Conservation (phyloP, 1,140 invertebrate genomes). For the Aphelinus certus region DNA sequence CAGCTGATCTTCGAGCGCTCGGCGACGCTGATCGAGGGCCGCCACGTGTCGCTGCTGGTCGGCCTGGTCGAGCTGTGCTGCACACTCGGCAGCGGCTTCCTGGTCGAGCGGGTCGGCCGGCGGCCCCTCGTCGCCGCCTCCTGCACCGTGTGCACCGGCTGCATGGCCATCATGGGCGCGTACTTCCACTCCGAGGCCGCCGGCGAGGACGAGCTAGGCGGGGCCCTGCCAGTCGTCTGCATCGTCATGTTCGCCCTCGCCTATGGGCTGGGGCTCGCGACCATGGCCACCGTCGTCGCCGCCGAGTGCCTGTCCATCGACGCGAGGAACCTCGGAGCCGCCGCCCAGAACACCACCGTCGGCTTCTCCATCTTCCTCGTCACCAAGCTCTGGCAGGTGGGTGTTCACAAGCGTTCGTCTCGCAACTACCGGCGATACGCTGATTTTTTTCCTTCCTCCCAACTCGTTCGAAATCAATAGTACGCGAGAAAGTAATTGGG, state of each 20-base stretch:
- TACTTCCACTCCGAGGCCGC: background rate
- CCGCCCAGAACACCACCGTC: conserved; percentile 9
- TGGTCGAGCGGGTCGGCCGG: conserved; percentile 11
- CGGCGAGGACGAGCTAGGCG: background rate
- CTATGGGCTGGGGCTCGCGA: background rate
- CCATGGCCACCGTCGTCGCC: background rate
- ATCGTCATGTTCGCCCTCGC: conserved; percentile 4
- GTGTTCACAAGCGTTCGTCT: background rate
- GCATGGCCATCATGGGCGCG: conserved; percentile 9
- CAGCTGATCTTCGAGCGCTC: conserved; percentile 16
- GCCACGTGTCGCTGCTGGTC: background rate
- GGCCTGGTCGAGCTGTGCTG: conserved; percentile 11
- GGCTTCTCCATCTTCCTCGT: conserved; percentile 20
- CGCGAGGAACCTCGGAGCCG: conserved; percentile 9
- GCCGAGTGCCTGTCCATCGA: conserved; percentile 14
- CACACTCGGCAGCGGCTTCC: background rate
- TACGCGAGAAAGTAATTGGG: too few relatives aligned
- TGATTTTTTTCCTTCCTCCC: too few relatives aligned
- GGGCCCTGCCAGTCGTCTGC: background rate
- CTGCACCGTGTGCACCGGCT: background rate
- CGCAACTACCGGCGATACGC: too few relatives aligned
- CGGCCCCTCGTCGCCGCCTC: background rate
- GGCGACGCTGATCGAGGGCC: background rate
- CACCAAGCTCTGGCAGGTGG: conserved; percentile 26
- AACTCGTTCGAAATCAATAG: too few relatives aligned